phyloP scores from a whole-genome alignment of 2,797 vertebrate genomes.

The Poecilia gillii region DNA sequence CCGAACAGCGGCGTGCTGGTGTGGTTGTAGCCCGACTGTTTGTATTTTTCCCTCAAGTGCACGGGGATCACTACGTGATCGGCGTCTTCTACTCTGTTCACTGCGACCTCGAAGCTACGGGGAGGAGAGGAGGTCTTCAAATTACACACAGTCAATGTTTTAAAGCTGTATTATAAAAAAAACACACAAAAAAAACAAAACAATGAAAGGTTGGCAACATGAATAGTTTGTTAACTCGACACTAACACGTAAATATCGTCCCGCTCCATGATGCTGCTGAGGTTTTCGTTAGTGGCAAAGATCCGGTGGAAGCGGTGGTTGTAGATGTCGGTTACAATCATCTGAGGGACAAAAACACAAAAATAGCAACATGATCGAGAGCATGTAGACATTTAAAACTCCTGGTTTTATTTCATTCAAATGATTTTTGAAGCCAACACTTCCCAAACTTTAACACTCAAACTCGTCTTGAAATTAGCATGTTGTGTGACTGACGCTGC shows the following conservation, averaged over 20 bases:
- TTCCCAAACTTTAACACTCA: neutral
- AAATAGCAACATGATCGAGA: neutral
- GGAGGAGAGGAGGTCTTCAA: neutral
- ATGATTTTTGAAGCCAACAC: neutral
- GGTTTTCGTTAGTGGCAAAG: conserved; percentile 96
- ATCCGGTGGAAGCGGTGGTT: conserved; percentile 99
- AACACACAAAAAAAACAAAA: no score
- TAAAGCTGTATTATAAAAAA: neutral
- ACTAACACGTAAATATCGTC: conserved; percentile 99
- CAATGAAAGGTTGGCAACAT: neutral
- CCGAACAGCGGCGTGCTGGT: conserved; percentile 94
- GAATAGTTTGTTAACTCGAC: conserved; percentile 7
- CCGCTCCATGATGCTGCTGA: conserved; percentile 98
- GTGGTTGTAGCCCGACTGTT: conserved; percentile 95
- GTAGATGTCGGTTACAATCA: conserved; percentile 98
- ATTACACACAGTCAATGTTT: neutral
- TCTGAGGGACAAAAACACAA: conserved; percentile 53
- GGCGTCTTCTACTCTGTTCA: conserved; percentile 92
- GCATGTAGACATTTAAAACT: no score
- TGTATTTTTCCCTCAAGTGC: conserved; percentile 95
- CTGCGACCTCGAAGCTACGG: conserved; percentile 90
- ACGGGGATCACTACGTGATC: conserved; percentile 97
- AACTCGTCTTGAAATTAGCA: neutral
- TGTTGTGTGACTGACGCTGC: neutral
- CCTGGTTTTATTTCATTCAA: no score